A percentile compares a stretch with the other conserved stretches of the same genome.
Conservation (phyloP, 2,113 vertebrate genomes). For the Larimichthys polyactis region DNA sequence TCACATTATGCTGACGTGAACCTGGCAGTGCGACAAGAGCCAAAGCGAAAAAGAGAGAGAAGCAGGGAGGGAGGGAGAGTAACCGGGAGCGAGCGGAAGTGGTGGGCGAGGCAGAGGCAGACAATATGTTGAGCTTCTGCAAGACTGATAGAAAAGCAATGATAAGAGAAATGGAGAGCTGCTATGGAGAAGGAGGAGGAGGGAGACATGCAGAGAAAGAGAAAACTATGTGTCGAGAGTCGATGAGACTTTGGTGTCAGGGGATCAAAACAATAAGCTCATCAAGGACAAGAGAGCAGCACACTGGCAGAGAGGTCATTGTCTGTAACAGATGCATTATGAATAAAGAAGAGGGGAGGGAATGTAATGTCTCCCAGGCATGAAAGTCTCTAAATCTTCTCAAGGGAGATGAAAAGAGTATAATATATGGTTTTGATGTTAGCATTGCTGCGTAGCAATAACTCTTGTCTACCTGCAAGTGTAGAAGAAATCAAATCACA, state of each 20-base stretch:
- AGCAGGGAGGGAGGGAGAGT: slow-evolving; percentile 27
- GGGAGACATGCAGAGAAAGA: background rate
- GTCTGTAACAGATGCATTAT: slow-evolving; percentile 36
- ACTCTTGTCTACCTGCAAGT: background rate
- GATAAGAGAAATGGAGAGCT: slow-evolving; percentile 50
- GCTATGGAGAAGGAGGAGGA: slow-evolving; percentile 34
- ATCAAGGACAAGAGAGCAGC: slow-evolving; percentile 57
- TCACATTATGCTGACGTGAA: slow-evolving; percentile 65
- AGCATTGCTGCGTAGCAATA: background rate
- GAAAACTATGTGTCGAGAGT: slow-evolving; percentile 17
- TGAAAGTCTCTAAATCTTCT: slow-evolving; percentile 15
- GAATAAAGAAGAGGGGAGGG: slow-evolving; percentile 23
- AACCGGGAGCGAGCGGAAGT: slow-evolving; percentile 73
- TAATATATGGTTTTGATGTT: slow-evolving; percentile 1
- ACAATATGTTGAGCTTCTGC: slow-evolving; percentile 68
- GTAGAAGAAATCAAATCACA: background rate
- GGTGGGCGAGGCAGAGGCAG: slow-evolving; percentile 71
- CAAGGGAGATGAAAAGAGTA: slow-evolving; percentile 1
- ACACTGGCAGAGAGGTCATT: slow-evolving; percentile 37
- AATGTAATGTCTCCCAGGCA: slow-evolving; percentile 29
- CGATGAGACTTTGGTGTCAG: slow-evolving; percentile 26
- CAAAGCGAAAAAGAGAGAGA: slow-evolving; percentile 42
- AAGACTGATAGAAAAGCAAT: slow-evolving; percentile 59
- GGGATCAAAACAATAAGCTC: slow-evolving; percentile 62
- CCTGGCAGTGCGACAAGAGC: slow-evolving; percentile 60